phyloP scores from a whole-genome alignment of 92 coral and sea anemone genomes.

The Pocillopora grandis region DNA sequence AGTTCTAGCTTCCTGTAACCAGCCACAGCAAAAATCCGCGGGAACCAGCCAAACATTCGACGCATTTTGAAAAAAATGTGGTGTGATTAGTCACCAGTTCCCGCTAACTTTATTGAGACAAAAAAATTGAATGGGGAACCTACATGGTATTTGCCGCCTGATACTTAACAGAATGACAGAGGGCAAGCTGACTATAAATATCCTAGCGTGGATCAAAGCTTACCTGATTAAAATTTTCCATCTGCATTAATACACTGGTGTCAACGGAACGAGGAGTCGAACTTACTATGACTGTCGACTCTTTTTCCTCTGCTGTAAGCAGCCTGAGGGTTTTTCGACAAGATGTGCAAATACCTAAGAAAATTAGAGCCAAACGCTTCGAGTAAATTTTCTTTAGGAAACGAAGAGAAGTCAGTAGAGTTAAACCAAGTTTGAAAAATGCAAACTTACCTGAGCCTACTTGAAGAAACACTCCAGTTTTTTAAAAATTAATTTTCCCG shows the following conservation, averaged over 20 bases:
- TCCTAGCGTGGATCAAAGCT: background rate
- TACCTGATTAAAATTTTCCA: background rate
- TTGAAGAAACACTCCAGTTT: slow-evolving; percentile 46
- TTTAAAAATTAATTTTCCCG: slow-evolving; percentile 18
- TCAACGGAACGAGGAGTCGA: slow-evolving; percentile 1
- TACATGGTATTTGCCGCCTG: background rate
- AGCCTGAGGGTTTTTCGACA: slow-evolving; percentile 5
- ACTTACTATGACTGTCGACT: background rate
- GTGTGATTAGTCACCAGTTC: background rate
- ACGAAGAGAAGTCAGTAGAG: background rate
- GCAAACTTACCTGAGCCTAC: slow-evolving; percentile 50
- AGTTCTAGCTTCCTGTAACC: background rate
- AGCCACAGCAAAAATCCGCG: slow-evolving; percentile 2
- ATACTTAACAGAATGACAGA: background rate
- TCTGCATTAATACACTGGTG: background rate
- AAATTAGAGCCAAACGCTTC: background rate
- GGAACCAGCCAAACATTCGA: background rate
- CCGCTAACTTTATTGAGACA: background rate
- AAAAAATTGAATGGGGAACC: background rate
- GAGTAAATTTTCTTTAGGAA: background rate
- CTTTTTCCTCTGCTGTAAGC: background rate
- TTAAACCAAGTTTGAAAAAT: background rate
- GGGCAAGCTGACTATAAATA: background rate
- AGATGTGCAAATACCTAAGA: background rate
- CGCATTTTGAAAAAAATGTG: background rate